Evolutionary conservation across 2,113 vertebrate genomes (phyloP).

Genomic region (Triplophysa rosa): DNA sequence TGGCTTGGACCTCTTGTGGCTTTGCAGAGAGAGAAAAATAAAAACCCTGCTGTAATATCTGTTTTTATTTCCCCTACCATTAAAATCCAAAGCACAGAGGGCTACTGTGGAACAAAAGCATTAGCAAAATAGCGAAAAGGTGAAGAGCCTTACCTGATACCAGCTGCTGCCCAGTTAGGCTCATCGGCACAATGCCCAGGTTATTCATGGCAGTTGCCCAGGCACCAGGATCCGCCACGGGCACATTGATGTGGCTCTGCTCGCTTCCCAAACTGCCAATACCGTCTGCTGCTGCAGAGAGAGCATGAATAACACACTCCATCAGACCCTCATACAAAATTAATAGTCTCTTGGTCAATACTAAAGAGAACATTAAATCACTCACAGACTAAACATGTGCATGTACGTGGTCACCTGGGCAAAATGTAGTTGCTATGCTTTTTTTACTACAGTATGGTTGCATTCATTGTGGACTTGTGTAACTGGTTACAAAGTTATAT

Average conservation of each 20-base stretch:
- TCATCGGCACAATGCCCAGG: slow-evolving; percentile 89
- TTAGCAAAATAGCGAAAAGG: not conserved
- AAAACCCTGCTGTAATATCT: slow-evolving; percentile 21
- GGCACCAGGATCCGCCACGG: slow-evolving; percentile 83
- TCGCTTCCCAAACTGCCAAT: slow-evolving; percentile 83
- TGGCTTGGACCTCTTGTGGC: slow-evolving; percentile 33
- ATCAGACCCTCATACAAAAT: not conserved
- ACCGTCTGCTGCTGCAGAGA: slow-evolving; percentile 81
- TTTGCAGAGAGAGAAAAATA: slow-evolving; percentile 18
- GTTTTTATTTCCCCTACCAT: slow-evolving; percentile 3
- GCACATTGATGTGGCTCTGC: slow-evolving; percentile 84
- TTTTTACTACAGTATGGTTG: too few relatives aligned
- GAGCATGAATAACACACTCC: slow-evolving; percentile 4
- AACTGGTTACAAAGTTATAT: too few relatives aligned
- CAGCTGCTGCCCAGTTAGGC: slow-evolving; percentile 86
- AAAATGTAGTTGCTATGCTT: too few relatives aligned
- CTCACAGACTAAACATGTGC: too few relatives aligned
- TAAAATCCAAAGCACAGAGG: not conserved
- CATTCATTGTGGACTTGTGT: too few relatives aligned
- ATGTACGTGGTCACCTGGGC: too few relatives aligned
- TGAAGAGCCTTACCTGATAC: slow-evolving; percentile 81
- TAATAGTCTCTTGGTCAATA: too few relatives aligned
- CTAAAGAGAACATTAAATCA: too few relatives aligned
- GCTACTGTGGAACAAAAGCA: not conserved
- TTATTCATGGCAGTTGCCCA: slow-evolving; percentile 97